Percentiles rank a stretch among this genome's conserved stretches.
Evolutionary conservation across 1,140 invertebrate species (phyloP).

Genomic region (Telenomus remus): DNA sequence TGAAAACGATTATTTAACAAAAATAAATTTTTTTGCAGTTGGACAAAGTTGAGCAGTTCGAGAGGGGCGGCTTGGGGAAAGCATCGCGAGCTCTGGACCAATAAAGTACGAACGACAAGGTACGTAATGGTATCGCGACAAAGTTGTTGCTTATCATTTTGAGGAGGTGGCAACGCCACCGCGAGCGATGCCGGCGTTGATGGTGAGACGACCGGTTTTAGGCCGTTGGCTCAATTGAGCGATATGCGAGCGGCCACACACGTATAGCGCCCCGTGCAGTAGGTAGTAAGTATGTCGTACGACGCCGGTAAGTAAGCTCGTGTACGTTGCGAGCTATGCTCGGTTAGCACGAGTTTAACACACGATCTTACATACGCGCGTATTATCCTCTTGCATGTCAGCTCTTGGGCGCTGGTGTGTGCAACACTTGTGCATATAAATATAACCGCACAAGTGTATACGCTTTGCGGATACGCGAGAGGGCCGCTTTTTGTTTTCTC

Average conservation of each 20-base stretch:
- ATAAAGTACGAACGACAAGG: slow-evolving; percentile 5
- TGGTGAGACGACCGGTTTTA: slow-evolving; percentile 64
- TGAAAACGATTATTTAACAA: too few species aligned
- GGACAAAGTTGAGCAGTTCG: too few species aligned
- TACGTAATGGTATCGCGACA: slow-evolving; percentile 22
- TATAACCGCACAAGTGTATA: slow-evolving; percentile 28
- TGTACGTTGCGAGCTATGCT: slow-evolving; percentile 40
- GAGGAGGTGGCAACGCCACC: slow-evolving; percentile 52
- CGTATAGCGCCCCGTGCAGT: slow-evolving; percentile 55
- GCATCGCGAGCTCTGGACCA: too few species aligned
- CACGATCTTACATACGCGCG: slow-evolving; percentile 53
- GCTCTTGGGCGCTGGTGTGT: slow-evolving; percentile 25
- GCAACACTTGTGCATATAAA: slow-evolving; percentile 26
- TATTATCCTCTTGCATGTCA: slow-evolving; percentile 56
- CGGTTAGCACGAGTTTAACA: slow-evolving; percentile 57
- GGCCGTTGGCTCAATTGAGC: slow-evolving; percentile 69
- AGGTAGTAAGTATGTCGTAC: slow-evolving; percentile 54
- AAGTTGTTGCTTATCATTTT: slow-evolving; percentile 61
- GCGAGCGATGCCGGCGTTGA: slow-evolving; percentile 58
- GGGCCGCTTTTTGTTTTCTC: not conserved
- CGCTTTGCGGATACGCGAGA: slow-evolving; percentile 20
- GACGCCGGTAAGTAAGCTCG: slow-evolving; percentile 48
- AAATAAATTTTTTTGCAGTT: too few species aligned
- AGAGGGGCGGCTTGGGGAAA: too few species aligned
- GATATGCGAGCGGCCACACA: slow-evolving; percentile 69